Conservation (phyloP, 1,140 invertebrate genomes). For the Nasonia vitripennis region DNA sequence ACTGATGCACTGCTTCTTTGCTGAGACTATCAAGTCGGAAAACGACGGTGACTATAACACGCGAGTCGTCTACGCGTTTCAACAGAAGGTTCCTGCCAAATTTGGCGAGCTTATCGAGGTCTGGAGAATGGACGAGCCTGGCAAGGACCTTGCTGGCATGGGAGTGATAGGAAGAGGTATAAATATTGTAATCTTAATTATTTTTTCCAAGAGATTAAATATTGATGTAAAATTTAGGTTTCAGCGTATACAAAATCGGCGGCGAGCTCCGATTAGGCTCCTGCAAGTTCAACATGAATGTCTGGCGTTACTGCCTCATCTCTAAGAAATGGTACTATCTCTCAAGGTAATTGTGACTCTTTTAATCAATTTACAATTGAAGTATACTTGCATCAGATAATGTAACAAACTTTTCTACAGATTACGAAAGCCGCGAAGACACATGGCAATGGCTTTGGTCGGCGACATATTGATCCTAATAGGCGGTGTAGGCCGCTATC, state of each 20-base stretch:
- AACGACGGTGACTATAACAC: slow-evolving; percentile 25
- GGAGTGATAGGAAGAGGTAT: slow-evolving; percentile 58
- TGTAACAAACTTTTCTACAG: slow-evolving; percentile 17
- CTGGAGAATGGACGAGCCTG: slow-evolving; percentile 50
- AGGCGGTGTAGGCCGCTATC: slow-evolving; percentile 57
- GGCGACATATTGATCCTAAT: slow-evolving; percentile 57
- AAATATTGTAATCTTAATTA: background rate
- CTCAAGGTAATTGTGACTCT: slow-evolving; percentile 48
- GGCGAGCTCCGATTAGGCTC: slow-evolving; percentile 57
- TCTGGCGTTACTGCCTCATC: slow-evolving; percentile 59
- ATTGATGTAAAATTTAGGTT: slow-evolving; percentile 50
- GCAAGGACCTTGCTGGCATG: slow-evolving; percentile 54
- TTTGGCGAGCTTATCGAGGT: slow-evolving; percentile 54
- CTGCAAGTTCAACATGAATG: slow-evolving; percentile 55
- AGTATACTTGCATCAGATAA: background rate
- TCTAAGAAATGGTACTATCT: slow-evolving; percentile 57
- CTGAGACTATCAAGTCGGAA: slow-evolving; percentile 41
- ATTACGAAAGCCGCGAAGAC: slow-evolving; percentile 54
- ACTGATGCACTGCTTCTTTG: slow-evolving; percentile 46
- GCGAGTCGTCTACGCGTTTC: slow-evolving; percentile 46
- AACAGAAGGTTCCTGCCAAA: slow-evolving; percentile 49
- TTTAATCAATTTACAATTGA: background rate
- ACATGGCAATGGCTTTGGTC: slow-evolving; percentile 57
- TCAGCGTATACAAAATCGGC: slow-evolving; percentile 58
- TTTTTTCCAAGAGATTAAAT: slow-evolving; percentile 2